Base-by-base conservation (phyloP, 2,797 vertebrate genomes). In the Clarias fuscus region DNA sequence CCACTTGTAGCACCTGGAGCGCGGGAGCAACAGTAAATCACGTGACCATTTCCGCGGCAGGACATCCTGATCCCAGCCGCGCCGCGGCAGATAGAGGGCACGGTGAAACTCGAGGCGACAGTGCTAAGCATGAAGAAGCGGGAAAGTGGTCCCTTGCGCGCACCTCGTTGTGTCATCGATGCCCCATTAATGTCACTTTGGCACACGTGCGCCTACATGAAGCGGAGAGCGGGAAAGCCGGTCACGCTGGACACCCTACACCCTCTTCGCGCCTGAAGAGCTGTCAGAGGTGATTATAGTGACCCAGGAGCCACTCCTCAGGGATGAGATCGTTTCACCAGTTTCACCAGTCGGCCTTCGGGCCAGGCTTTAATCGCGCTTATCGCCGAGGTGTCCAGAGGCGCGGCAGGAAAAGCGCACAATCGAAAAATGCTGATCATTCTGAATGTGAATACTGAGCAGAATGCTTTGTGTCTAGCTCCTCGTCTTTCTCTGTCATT, bases 121-220 rank as follows among this genome's bases (percentile, higher is more conserved):
- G 91, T 93, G 94, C 94, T 95, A 94, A 94, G 95, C 95, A 94
- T 94, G 91, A 95, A 96, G 94, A 95, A 88, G 93, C 88, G 70
- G 93, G 92, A 95, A 96, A 94, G 94, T 93, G 95, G 94, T 95
- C 95, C 95, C 95, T 94, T 64, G 89, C 81, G 93, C 94, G 92
- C 94, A 89, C 92, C 92, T 93, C 94, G 94, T 96, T 95, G 95
- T 96, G 95, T 96, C 96, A 95, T 96, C 94, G 94, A 86, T 94
- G 93, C 90, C 94, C 95, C 94, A 96, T 96, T 96, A 96, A 95
- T 95, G 95, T 96, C 96, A 96, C 92, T 95, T 96, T 94, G 94
- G 94, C 93, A 93, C 88, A 33, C 91, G 86, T 78, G 73, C 65
- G 72, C 84, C 90, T 86, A 91, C 93, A 91, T 92, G 93, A 84